Conservation (phyloP, 2,888 invertebrate species). For the Pteria penguin region DNA sequence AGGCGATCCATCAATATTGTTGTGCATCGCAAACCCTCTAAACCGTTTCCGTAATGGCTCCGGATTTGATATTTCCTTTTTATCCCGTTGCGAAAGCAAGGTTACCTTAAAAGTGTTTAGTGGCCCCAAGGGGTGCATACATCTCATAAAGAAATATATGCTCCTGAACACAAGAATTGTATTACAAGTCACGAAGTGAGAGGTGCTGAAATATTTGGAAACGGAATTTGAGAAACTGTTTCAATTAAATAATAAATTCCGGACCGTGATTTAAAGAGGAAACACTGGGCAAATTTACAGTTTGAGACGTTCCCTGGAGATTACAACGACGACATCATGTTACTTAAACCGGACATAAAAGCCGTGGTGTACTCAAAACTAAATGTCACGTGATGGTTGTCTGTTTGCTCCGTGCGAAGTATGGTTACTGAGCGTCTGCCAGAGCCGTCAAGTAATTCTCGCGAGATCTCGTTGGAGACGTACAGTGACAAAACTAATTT, state of each 20-base stretch:
- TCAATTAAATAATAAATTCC: conserved; percentile 28
- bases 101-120: not conserved
- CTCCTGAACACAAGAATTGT: conserved; percentile 16
- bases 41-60: not conserved
- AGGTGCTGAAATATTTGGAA: conserved; percentile 23
- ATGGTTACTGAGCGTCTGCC: conserved; percentile 30
- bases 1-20: not conserved
- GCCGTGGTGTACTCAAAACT: conserved; percentile 28
- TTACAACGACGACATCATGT: conserved; percentile 21
- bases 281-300: conserved; percentile 33
- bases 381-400: conserved; percentile 30
- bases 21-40: not conserved
- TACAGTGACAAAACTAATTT: conserved; percentile 33
- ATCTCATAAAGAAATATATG: conserved; percentile 19
- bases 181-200: conserved; percentile 22
- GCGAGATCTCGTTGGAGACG: conserved; percentile 13
- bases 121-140: conserved; percentile 24
- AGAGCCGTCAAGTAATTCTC: conserved; percentile 34
- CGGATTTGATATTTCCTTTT: not conserved
- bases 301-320: conserved; percentile 20
- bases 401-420: conserved; percentile 30
- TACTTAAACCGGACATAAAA: conserved; percentile 31
- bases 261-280: conserved; percentile 13
- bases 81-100: not conserved
- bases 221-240: conserved; percentile 33